Percentiles rank a stretch among this genome's conserved stretches.
Evolutionary conservation across 2,888 invertebrate species (phyloP).

Genomic region (Drosophila eohydei): DNA sequence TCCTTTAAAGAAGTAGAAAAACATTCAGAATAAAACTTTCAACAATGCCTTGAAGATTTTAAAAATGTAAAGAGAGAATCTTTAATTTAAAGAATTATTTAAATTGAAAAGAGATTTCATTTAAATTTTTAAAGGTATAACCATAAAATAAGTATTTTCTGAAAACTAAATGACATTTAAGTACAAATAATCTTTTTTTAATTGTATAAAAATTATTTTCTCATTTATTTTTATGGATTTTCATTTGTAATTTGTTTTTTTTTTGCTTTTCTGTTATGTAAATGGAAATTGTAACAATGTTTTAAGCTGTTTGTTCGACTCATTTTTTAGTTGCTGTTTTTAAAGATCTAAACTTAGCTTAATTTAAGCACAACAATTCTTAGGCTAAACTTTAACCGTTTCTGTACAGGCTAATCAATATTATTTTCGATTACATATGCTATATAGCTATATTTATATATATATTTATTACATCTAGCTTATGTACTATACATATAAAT

Average conservation of each 20-base stretch:
- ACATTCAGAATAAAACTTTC: too few relatives aligned
- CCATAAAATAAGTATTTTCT: neutral
- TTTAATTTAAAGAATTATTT: too few relatives aligned
- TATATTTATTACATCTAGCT: neutral
- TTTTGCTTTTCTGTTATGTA: neutral
- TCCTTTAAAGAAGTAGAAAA: too few relatives aligned
- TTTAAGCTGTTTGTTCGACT: constrained; percentile 7
- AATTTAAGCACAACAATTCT: constrained; percentile 74
- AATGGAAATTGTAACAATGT: constrained; percentile 40
- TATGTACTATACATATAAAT: constrained; percentile 22
- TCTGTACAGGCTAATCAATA: constrained; percentile 64
- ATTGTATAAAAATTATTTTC: constrained; percentile 41
- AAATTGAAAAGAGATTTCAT: too few relatives aligned
- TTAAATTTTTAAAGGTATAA: too few relatives aligned
- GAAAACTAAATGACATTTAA: neutral
- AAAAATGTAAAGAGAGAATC: too few relatives aligned
- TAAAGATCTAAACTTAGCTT: constrained; percentile 34
- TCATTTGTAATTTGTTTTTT: constrained; percentile 17
- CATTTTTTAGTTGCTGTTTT: neutral
- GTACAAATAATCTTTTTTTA: neutral
- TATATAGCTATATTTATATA: constrained; percentile 15
- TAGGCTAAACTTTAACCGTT: constrained; percentile 68
- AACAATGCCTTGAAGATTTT: too few relatives aligned
- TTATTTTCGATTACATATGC: constrained; percentile 20
- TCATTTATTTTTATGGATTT: constrained; percentile 35